Base-by-base conservation (phyloP, 2,888 invertebrate genomes). In the Chydorus sphaericus region DNA sequence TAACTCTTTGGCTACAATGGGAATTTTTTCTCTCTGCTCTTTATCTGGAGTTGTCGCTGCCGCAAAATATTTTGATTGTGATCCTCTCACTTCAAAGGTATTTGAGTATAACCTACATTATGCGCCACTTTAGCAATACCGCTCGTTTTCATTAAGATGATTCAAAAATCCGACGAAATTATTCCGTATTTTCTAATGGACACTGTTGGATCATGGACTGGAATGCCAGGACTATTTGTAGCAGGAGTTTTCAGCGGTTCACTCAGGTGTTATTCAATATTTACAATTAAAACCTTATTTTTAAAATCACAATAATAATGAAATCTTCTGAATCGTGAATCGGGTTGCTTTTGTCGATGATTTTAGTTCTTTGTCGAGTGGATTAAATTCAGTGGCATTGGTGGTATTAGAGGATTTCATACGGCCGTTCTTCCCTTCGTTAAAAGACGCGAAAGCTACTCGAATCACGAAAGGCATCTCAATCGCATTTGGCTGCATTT, bases 231-330 rank as follows among this genome's bases (percentile, higher is more conserved):
- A 2, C 81, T 94, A 64, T 94, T 96, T 69, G 92, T 94, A 0
- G 89, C 94, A 4, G 92, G 93, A 18, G 86, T 96, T 58, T 94
- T 94, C 69, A 91, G 92, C 37, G 94, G 93, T 1, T 91, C 93
- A 65, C 78, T 94, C 62, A 93, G 93, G 91, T 92, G 31, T 36
- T 49, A 56, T 14, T n/a, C 29, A 44, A 44, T n/a, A n/a, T n/a
- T n/a, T n/a, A n/a, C n/a, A n/a, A n/a, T n/a, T n/a, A n/a, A n/a
- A n/a, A n/a, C n/a, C n/a, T n/a, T n/a, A n/a, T 14, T 20, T 4
- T 48, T 26, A 14, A 39, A 44, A 26, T 16, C 23, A 56, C 44
- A 10, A 4, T 23, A 23, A 44, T 16, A 20, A 6, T 39, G n/a
- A 20, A 5, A 8, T 39, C 20, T 14, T n/a, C 3, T 1, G 6